Evolutionary conservation across 2,888 invertebrate species (phyloP), one percentile per base, ranked within the genome.

Genomic region (Anodontia alba): DNA sequence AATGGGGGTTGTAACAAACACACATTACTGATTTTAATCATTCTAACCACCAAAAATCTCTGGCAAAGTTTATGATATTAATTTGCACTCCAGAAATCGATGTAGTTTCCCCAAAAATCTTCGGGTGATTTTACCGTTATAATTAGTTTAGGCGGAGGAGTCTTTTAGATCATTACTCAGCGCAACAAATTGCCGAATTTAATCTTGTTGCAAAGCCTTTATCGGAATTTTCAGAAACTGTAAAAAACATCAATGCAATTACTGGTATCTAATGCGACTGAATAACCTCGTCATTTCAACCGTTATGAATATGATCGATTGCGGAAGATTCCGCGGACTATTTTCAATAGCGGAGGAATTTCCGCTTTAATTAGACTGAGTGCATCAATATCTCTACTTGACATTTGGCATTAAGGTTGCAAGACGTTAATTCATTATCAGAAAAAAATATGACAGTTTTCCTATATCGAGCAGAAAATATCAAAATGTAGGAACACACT

Each of bases 141-240:
- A 33, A 62, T 62, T 33, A 62, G 62, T 33, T 33, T 20, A 62
- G 62, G 33, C 33, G 62, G 20, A 33, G 62, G 33, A 62, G 62
- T 31, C 62, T 2, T 33, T 33, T 17, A 33, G 33, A 33, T 62
- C 62, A 62, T 62, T 62, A 62, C 33, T 33, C 62, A 8, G 33
- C 62, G 62, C 62, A 62, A 62, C 62, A 62, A 62, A 62, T 62
- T 62, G 62, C 62, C 62, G 62, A 62, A 62, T 62, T 62, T 62
- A 62, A 62, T 62, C 62, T 17, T 62, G 33, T 62, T 62, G 17
- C 62, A 62, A 62, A 62, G 3, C 62, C 62, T 62, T 62, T 62
- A 62, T 62, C 62, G 62, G 62, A 62, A 62, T 62, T 62, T 33
- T 33, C 23, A 17, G 3, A 62, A 62, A 62, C 62, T 62, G 62